A percentile compares a stretch with the other conserved stretches of the same genome.
phyloP scores from a whole-genome alignment of 2,888 invertebrate species.

The Tetragonula carbonaria region DNA sequence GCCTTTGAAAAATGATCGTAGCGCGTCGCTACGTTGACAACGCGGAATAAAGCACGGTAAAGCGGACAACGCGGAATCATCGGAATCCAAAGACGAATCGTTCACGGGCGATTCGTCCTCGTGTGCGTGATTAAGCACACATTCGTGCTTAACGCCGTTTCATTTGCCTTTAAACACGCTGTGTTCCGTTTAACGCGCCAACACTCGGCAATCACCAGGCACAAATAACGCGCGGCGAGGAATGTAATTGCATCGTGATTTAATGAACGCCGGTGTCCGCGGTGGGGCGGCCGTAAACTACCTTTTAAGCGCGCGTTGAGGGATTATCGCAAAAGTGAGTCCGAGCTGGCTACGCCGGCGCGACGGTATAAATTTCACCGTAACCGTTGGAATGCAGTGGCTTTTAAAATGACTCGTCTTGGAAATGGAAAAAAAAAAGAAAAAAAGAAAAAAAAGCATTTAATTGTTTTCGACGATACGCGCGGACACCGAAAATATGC shows the following conservation, averaged over 20 bases:
- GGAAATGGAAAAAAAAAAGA: background rate
- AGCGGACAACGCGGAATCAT: constrained; percentile 62
- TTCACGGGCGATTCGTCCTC: constrained; percentile 53
- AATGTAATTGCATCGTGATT: constrained; percentile 71
- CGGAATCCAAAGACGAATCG: constrained; percentile 64
- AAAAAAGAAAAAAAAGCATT: background rate
- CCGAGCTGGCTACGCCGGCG: constrained; percentile 13
- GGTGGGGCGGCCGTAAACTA: constrained; percentile 57
- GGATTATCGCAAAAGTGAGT: constrained; percentile 61
- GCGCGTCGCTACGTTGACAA: constrained; percentile 36
- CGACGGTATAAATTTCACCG: constrained; percentile 50
- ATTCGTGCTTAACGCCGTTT: constrained; percentile 48
- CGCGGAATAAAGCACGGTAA: constrained; percentile 32
- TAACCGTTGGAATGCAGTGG: constrained; percentile 41
- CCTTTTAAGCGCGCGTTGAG: constrained; percentile 57
- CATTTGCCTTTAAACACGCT: constrained; percentile 66
- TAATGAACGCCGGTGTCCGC: constrained; percentile 56
- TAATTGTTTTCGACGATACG: constrained; percentile 40
- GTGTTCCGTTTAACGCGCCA: constrained; percentile 62
- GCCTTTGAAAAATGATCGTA: constrained; percentile 59
- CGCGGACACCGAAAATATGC: too few relatives aligned
- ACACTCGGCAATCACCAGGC: constrained; percentile 41
- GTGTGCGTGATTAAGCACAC: constrained; percentile 62
- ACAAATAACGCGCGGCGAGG: constrained; percentile 66
- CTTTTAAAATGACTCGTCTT: constrained; percentile 40